Evolutionary conservation across 2,888 invertebrate genomes (phyloP).

Genomic region (Diarsia dahlii): DNA sequence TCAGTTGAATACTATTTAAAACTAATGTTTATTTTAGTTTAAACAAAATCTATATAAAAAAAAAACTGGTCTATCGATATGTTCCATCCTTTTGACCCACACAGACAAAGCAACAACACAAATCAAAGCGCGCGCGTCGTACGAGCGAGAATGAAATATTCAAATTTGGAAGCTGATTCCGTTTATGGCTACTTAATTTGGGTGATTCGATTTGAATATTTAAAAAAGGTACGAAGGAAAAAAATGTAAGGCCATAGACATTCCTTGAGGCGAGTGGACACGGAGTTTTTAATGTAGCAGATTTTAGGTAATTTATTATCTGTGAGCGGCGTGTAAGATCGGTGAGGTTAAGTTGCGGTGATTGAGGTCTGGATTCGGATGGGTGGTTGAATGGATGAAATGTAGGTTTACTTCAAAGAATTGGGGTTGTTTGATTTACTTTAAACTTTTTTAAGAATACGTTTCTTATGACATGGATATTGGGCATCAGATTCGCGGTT

Average conservation of each 20-base stretch:
- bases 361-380: constrained; percentile 60
- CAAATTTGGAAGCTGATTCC: constrained; percentile 91
- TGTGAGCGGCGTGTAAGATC: constrained; percentile 64
- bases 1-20: neutral
- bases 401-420: constrained; percentile 53
- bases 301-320: constrained; percentile 67
- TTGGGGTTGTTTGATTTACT: constrained; percentile 38
- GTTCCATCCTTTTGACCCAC: constrained; percentile 74
- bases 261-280: constrained; percentile 78
- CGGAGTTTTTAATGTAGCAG: constrained; percentile 70
- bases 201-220: constrained; percentile 91
- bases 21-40: neutral
- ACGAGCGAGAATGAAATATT: constrained; percentile 89
- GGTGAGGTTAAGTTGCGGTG: constrained; percentile 59
- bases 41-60: neutral
- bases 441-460: constrained; percentile 14
- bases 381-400: constrained; percentile 54
- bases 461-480: constrained; percentile 42
- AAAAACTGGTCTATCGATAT: constrained; percentile 45
- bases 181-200: constrained; percentile 91
- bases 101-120: constrained; percentile 78
- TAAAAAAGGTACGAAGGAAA: constrained; percentile 83
- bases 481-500: constrained; percentile 25
- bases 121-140: constrained; percentile 86
- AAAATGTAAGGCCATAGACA: constrained; percentile 84